Evolutionary conservation across 2,888 invertebrate species (phyloP).

Genomic region (Hoplodrina blanda): DNA sequence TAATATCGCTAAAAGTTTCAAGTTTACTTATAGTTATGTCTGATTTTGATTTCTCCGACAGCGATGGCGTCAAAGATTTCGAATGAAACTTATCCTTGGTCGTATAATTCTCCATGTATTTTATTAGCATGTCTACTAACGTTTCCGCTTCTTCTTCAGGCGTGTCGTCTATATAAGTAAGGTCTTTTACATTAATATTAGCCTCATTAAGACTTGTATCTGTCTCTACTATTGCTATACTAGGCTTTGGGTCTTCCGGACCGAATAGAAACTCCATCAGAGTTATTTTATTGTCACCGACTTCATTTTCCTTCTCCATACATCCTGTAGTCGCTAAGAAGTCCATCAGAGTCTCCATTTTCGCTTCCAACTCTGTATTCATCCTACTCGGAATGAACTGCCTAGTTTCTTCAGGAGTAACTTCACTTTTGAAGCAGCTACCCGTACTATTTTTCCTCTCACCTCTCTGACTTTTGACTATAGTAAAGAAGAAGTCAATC

Average conservation of each 20-base stretch:
- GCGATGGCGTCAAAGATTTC: conserved; percentile 80
- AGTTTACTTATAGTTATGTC: conserved; percentile 86
- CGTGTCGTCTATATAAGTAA: conserved; percentile 86
- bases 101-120: conserved; percentile 86
- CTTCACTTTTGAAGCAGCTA: conserved; percentile 85
- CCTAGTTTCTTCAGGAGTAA: conserved; percentile 79
- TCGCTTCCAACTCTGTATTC: conserved; percentile 85
- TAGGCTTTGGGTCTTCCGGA: conserved; percentile 79
- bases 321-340: conserved; percentile 86
- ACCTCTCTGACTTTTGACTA: conserved; percentile 86
- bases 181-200: conserved; percentile 82
- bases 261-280: conserved; percentile 88
- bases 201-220: conserved; percentile 80
- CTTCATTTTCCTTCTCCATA: conserved; percentile 79
- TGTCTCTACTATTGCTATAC: conserved; percentile 77
- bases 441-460: conserved; percentile 85
- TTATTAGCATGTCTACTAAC: conserved; percentile 85
- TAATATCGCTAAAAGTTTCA: conserved; percentile 86
- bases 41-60: conserved; percentile 87
- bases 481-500: conserved; percentile 88
- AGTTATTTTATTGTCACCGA: conserved; percentile 84
- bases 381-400: conserved; percentile 76
- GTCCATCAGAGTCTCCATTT: conserved; percentile 88
- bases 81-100: conserved; percentile 77
- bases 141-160: conserved; percentile 85